Percentiles rank a stretch among this genome's conserved stretches.
These are phyloP conservation scores for Cacoxenus indagator DNA, from an alignment of 2,888 invertebrate species.

Conservation along the genomic window DNA sequence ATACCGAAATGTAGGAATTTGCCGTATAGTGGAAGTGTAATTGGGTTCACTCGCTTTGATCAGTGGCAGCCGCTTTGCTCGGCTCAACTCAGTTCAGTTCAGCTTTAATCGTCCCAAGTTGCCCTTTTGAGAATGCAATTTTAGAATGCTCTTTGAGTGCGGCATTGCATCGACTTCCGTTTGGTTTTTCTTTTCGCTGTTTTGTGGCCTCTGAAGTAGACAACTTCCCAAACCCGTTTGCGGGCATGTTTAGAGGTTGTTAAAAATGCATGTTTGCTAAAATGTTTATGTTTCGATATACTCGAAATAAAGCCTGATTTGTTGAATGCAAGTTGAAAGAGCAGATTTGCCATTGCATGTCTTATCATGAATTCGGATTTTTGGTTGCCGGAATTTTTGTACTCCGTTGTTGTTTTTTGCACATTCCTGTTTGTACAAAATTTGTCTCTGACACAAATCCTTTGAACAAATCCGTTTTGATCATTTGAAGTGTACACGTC, in stretches of 20 bases:
- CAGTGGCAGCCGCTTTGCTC: background rate
- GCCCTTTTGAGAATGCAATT: slow-evolving; percentile 4
- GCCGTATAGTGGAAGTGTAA: background rate
- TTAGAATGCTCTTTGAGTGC: background rate
- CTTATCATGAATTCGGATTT: background rate
- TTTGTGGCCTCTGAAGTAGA: background rate
- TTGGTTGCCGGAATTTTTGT: background rate
- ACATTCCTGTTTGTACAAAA: background rate
- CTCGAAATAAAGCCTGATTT: background rate
- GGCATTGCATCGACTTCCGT: background rate
- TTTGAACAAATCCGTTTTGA: background rate
- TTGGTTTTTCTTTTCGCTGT: background rate
- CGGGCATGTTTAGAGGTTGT: background rate
- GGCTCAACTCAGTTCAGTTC: background rate
- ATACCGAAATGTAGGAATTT: background rate
- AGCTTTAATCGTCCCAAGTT: slow-evolving; percentile 5
- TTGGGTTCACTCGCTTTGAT: background rate
- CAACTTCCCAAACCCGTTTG: background rate
- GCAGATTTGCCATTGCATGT: too few relatives aligned
- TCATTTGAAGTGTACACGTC: background rate
- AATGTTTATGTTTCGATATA: background rate
- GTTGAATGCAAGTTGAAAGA: background rate
- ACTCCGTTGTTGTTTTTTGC: background rate
- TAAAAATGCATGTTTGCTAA: background rate
- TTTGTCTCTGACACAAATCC: slow-evolving; percentile 10